Percentiles rank a stretch among this genome's conserved stretches.
These are phyloP conservation scores for Rhabdophis nuchalis DNA, from an alignment of 2,797 vertebrate genomes.

Conservation along the genomic window DNA sequence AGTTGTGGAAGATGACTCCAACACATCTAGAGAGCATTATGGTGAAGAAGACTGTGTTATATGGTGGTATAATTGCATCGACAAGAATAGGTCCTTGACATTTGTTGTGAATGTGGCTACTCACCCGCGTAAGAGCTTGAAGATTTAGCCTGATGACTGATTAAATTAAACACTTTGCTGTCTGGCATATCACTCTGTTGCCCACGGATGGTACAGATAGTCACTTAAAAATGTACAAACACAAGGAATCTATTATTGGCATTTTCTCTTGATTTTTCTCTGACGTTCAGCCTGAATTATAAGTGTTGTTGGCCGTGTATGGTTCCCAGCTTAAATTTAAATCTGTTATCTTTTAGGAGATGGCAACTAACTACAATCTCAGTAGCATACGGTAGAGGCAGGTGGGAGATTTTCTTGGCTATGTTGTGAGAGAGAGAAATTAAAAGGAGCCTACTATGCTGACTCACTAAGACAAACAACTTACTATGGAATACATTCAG, in stretches of 20 bases:
- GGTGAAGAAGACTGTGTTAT: neutral
- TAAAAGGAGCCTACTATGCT: conserved; percentile 79
- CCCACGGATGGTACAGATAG: conserved; percentile 65
- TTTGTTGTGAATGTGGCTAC: conserved; percentile 35
- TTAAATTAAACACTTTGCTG: conserved; percentile 67
- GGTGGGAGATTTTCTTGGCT: conserved; percentile 79
- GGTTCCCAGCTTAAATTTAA: conserved; percentile 71
- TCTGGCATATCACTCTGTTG: conserved; percentile 68
- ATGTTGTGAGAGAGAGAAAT: conserved; percentile 71
- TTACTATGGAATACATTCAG: conserved; percentile 78
- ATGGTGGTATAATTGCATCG: neutral
- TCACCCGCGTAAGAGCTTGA: conserved; percentile 38
- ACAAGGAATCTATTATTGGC: conserved; percentile 72
- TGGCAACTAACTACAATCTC: conserved; percentile 71
- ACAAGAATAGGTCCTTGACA: conserved; percentile 27
- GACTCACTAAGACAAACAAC: conserved; percentile 78
- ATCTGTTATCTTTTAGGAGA: conserved; percentile 73
- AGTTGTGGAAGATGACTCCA: neutral
- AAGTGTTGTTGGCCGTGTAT: conserved; percentile 75
- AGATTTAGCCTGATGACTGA: conserved; percentile 54
- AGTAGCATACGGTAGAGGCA: conserved; percentile 75
- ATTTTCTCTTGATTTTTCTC: conserved; percentile 67
- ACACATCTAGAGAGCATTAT: neutral
- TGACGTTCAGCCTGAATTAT: conserved; percentile 76
- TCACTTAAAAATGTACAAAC: conserved; percentile 62